phyloP scores from a whole-genome alignment of 2,888 invertebrate genomes.

The Microplitis manilae region DNA sequence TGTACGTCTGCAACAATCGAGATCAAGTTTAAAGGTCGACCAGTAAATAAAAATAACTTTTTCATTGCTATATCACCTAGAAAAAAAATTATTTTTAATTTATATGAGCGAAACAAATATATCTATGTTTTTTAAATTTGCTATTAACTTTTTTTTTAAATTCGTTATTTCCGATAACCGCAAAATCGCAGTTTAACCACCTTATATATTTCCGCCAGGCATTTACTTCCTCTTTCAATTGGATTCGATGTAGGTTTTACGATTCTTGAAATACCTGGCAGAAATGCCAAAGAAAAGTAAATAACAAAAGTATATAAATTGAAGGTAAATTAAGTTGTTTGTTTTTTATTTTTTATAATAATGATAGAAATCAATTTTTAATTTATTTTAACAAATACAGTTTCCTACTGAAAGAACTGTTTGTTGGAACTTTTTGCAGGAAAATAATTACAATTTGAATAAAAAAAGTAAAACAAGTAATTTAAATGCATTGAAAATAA shows the following conservation, averaged over 20 bases:
- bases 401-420: too few species aligned
- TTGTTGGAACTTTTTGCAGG: too few species aligned
- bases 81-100: not conserved
- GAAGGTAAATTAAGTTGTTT: too few species aligned
- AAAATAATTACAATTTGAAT: too few species aligned
- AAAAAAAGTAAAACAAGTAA: too few species aligned
- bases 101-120: not conserved
- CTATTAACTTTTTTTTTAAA: not conserved
- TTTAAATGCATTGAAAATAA: too few species aligned
- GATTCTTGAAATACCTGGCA: not conserved
- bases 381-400: too few species aligned
- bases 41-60: conserved; percentile 7
- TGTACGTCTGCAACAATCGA: conserved; percentile 4
- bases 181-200: not conserved
- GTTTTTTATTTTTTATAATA: too few species aligned
- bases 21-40: conserved; percentile 16
- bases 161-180: not conserved
- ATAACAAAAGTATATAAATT: not conserved
- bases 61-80: not conserved
- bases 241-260: conserved; percentile 17
- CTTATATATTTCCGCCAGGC: not conserved
- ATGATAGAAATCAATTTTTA: too few species aligned
- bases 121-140: too few species aligned
- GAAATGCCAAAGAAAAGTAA: not conserved
- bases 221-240: not conserved